These are phyloP conservation scores for Pilophorus perplexus DNA, from an alignment of 2,888 invertebrate genomes.

Conservation along the genomic window DNA sequence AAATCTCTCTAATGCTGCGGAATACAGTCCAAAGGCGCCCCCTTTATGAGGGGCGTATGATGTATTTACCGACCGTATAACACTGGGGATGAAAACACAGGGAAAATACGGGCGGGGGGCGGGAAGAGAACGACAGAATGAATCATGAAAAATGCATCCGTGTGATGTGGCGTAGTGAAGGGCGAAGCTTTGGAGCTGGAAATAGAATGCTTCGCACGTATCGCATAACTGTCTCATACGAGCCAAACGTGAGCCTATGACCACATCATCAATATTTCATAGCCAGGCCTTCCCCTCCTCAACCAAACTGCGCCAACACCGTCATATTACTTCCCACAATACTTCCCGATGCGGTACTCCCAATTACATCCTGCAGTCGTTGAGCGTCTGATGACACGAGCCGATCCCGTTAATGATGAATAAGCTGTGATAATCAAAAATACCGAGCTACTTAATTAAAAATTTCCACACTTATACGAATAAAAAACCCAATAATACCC, in stretches of 20 bases:
- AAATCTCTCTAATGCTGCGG: constrained; percentile 30
- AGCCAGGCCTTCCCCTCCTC: background rate
- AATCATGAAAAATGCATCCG: constrained; percentile 40
- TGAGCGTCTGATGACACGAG: too few species aligned
- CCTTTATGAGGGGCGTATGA: constrained; percentile 25
- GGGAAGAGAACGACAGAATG: background rate
- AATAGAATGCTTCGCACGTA: constrained; percentile 34
- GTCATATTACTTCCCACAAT: too few species aligned
- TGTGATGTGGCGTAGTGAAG: constrained; percentile 1
- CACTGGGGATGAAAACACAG: constrained; percentile 1
- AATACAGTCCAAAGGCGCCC: background rate
- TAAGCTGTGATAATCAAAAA: too few species aligned
- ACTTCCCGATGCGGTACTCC: too few species aligned
- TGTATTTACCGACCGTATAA: background rate
- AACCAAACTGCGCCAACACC: background rate
- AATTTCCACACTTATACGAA: too few species aligned
- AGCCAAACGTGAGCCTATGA: constrained; percentile 38
- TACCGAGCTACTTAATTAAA: too few species aligned
- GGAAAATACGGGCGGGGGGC: background rate
- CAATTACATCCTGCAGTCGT: too few species aligned
- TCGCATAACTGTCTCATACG: constrained; percentile 39
- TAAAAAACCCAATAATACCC: too few species aligned
- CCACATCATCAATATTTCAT: constrained; percentile 40
- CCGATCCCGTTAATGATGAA: too few species aligned
- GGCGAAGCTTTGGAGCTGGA: background rate